Base-by-base conservation (phyloP, 2,888 invertebrate species). In the Gastracanthus pulcherrimus region DNA sequence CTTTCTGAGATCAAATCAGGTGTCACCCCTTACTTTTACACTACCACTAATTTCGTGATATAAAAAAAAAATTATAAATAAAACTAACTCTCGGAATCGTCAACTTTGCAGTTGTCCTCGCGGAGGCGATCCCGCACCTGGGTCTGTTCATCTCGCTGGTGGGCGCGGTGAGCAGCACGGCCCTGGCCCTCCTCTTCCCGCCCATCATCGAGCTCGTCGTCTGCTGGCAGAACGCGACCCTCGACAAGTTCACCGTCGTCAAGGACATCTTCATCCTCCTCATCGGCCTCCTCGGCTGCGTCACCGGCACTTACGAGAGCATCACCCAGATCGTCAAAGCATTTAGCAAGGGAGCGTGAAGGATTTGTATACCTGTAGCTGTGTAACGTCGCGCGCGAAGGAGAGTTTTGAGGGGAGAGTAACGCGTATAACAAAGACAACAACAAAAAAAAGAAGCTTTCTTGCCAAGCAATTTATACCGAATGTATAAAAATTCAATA, bases 81-180 rank as follows among this genome's bases (percentile, higher is more conserved):
- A 23, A 64, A 64, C 3, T 19, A 36, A 19, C n/a, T n/a, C n/a
- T n/a, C n/a, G n/a, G n/a, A 72, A 29, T 19, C 64, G 2, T 38
- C 51, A 67, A 16, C 2, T 1, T 92, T 93, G 23, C 93, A 98
- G 98, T 98, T 93, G 92, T 94, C 11, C 92, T 98, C 85, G 98
- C 98, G 0, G 97, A 97, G 89, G 93, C 96, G 1, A 96, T 98
- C 80, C 98, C 98, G 0, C 94, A 97, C 86, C 92, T 98, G 83
- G 95, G 96, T 2, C 92, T 97, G 1, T 97, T 98, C 92, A 98
- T 98, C 85, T 98, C 98, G 0, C 92, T 98, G 83, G 97, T 98
- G 36, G 98, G 98, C 5, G 97, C 98, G 0, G 94, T 98, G 0
- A 97, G 97, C 89, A 97, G 97, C 86, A 96, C 98, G 5, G 95